Evolutionary conservation across 2,113 vertebrate genomes (phyloP).

Genomic region (Pituophis catenifer): DNA sequence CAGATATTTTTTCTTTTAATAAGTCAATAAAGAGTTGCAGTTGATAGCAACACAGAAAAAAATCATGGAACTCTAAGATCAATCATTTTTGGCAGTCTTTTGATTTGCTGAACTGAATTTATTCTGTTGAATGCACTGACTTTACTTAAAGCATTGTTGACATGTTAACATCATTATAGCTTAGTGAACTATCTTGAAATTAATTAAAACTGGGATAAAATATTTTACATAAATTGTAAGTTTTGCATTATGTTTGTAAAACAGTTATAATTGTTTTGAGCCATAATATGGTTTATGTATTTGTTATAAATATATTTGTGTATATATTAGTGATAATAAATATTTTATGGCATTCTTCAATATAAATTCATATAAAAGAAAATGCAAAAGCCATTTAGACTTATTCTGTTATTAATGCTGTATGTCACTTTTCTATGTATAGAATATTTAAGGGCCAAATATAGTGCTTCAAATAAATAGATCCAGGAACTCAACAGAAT

Average conservation of each 20-base stretch:
- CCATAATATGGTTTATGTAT: background rate
- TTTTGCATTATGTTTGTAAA: background rate
- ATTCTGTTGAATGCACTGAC: background rate
- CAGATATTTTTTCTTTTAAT: background rate
- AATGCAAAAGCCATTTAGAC: background rate
- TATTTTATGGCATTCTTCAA: background rate
- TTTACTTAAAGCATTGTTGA: background rate
- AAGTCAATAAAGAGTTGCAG: background rate
- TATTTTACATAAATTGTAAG: background rate
- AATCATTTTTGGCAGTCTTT: background rate
- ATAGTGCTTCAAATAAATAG: background rate
- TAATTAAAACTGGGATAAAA: background rate
- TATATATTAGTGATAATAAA: background rate
- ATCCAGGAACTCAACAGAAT: background rate
- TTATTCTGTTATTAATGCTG: background rate
- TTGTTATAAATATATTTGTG: background rate
- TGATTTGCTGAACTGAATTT: background rate
- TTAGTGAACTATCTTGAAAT: background rate
- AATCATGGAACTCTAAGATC: background rate
- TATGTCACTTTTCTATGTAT: background rate
- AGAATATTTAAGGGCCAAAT: background rate
- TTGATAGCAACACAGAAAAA: too few relatives aligned
- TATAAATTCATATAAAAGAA: background rate
- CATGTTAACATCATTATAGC: background rate
- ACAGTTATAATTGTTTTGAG: background rate